Conservation (phyloP, 2,888 invertebrate species). For the Tryphoninae sp. region DNA sequence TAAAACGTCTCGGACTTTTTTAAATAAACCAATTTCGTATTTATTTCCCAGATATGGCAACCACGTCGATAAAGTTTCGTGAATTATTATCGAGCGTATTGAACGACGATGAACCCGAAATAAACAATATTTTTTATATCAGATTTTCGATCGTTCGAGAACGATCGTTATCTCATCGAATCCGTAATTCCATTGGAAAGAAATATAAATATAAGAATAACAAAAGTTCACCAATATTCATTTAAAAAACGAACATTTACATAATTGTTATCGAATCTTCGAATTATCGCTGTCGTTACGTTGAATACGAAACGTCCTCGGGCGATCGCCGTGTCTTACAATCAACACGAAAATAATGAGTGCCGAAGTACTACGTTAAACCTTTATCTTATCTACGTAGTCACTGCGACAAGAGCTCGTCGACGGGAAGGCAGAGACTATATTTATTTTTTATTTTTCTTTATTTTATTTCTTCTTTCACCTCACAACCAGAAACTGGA, state of each 20-base stretch:
- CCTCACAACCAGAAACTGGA: conserved; percentile 37
- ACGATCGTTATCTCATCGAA: too few species aligned
- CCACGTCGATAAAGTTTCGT: too few species aligned
- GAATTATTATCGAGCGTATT: too few species aligned
- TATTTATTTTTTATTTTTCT: conserved; percentile 20
- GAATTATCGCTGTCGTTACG: conserved; percentile 17
- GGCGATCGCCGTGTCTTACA: conserved; percentile 21
- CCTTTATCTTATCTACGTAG: conserved; percentile 55
- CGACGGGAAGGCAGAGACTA: conserved; percentile 22
- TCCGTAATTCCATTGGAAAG: too few species aligned
- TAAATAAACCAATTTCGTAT: neutral
- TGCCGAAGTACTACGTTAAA: conserved; percentile 47
- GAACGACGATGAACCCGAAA: too few species aligned
- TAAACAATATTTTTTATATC: too few species aligned
- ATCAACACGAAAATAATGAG: conserved; percentile 49
- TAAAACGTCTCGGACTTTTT: neutral
- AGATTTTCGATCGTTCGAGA: too few species aligned
- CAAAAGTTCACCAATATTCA: neutral
- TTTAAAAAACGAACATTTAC: conserved; percentile 14
- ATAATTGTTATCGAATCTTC: conserved; percentile 16
- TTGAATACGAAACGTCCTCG: conserved; percentile 19
- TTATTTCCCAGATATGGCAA: neutral
- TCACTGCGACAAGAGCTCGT: conserved; percentile 46
- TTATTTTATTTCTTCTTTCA: conserved; percentile 2
- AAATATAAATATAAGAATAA: conserved; percentile 5